phyloP scores from a whole-genome alignment of 2,888 invertebrate species.

The Drosophila prolongata region DNA sequence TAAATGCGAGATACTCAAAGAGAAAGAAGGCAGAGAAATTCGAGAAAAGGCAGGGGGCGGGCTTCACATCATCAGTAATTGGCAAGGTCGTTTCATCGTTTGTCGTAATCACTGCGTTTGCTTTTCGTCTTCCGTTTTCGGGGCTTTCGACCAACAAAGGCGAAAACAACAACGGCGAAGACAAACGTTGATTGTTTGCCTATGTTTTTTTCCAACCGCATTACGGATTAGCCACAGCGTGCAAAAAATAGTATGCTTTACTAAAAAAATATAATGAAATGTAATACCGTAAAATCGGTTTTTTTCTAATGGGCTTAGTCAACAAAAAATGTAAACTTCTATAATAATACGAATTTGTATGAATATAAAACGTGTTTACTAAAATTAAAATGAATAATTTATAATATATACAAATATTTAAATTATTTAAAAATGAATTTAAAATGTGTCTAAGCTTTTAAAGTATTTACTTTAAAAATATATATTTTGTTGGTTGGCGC shows the following conservation, averaged over 20 bases:
- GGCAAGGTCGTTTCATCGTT: constrained; percentile 83
- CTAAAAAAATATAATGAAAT: neutral
- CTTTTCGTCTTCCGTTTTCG: constrained; percentile 45
- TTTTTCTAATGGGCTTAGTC: neutral
- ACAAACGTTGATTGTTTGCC: constrained; percentile 67
- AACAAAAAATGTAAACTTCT: too few species aligned
- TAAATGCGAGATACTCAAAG: constrained; percentile 20
- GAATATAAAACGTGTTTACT: too few species aligned
- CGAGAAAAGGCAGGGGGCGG: constrained; percentile 14
- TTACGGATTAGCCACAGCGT: constrained; percentile 28
- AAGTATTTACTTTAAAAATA: too few species aligned
- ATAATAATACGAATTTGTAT: too few species aligned
- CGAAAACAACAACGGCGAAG: constrained; percentile 45
- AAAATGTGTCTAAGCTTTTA: too few species aligned
- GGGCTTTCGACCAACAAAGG: constrained; percentile 63
- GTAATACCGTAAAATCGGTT: neutral
- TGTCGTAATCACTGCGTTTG: constrained; percentile 72
- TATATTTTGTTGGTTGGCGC: too few species aligned
- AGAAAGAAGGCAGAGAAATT: constrained; percentile 16
- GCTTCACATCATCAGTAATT: constrained; percentile 70
- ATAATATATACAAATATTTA: neutral
- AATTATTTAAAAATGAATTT: too few species aligned
- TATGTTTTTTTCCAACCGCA: constrained; percentile 47
- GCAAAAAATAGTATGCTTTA: neutral
- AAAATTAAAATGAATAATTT: too few species aligned